Percentiles rank a stretch among this genome's conserved stretches.
phyloP scores from a whole-genome alignment of 2,113 vertebrate genomes.

The Pangasianodon hypophthalmus region DNA sequence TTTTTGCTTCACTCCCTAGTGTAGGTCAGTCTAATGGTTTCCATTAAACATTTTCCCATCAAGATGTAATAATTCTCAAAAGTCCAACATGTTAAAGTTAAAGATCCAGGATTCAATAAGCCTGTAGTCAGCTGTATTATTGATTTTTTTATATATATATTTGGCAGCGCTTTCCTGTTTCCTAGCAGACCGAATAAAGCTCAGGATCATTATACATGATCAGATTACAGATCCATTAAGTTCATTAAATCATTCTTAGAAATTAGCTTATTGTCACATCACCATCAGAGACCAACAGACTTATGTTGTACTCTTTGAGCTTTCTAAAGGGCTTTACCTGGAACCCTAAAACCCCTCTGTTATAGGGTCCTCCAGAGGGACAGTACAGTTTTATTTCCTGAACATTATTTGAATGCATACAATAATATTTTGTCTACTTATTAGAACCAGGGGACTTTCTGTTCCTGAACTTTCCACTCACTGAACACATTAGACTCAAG shows the following conservation, averaged over 20 bases:
- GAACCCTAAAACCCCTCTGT: neutral
- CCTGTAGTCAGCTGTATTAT: neutral
- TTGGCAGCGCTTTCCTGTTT: neutral
- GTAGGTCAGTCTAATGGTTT: neutral
- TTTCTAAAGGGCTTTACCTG: neutral
- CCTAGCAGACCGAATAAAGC: neutral
- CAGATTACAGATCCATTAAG: neutral
- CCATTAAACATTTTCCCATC: neutral
- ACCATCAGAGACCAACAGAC: neutral
- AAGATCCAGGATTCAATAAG: neutral
- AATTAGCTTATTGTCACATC: neutral
- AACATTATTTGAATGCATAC: neutral
- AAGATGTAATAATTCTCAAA: neutral
- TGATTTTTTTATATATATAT: neutral
- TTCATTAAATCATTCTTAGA: conserved; percentile 2
- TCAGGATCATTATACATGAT: neutral
- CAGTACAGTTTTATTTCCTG: neutral
- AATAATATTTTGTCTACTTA: neutral
- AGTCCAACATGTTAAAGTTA: neutral
- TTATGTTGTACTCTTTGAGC: neutral
- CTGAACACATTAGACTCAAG: neutral
- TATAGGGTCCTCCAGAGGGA: neutral
- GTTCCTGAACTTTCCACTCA: neutral
- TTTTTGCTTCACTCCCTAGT: neutral
- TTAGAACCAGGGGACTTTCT: neutral